phyloP scores from a whole-genome alignment of 2,888 invertebrate species.

The Drosophila imparisetae region DNA sequence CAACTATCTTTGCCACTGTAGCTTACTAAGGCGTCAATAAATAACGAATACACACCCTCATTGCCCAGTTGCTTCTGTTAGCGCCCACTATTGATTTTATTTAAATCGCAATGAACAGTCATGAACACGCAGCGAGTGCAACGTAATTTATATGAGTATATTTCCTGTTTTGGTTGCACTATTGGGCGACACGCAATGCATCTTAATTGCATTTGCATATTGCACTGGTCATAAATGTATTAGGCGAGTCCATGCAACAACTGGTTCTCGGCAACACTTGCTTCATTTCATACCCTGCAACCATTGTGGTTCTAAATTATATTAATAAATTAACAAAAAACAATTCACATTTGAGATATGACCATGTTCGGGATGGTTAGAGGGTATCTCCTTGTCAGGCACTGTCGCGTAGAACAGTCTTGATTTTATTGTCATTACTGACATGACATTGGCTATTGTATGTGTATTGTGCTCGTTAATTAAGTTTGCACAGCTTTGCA shows the following conservation, averaged over 20 bases:
- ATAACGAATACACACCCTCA: neutral
- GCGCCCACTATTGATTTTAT: slow-evolving; percentile 28
- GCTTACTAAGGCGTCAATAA: neutral
- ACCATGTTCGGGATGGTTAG: neutral
- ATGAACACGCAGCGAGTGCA: neutral
- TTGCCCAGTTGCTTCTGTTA: neutral
- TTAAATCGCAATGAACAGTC: neutral
- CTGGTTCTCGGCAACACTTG: neutral
- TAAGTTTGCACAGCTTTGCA: slow-evolving; percentile 26
- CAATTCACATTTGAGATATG: neutral
- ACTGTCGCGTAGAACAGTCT: too few species aligned
- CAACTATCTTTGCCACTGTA: neutral
- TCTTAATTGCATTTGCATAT: slow-evolving; percentile 75
- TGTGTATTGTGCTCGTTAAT: slow-evolving; percentile 47
- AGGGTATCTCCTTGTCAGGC: neutral
- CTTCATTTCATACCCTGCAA: neutral
- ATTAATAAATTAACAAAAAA: too few species aligned
- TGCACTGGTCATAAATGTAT: slow-evolving; percentile 55
- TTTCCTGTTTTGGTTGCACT: slow-evolving; percentile 27
- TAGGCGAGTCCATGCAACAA: slow-evolving; percentile 30
- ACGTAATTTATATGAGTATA: slow-evolving; percentile 1
- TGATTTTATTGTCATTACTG: neutral
- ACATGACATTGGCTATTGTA: slow-evolving; percentile 29
- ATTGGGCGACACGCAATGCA: slow-evolving; percentile 31
- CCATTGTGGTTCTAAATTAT: too few species aligned